Percentiles rank a stretch among this genome's conserved stretches.
Conservation (phyloP, 2,888 invertebrate species). For the Allacma fusca region DNA sequence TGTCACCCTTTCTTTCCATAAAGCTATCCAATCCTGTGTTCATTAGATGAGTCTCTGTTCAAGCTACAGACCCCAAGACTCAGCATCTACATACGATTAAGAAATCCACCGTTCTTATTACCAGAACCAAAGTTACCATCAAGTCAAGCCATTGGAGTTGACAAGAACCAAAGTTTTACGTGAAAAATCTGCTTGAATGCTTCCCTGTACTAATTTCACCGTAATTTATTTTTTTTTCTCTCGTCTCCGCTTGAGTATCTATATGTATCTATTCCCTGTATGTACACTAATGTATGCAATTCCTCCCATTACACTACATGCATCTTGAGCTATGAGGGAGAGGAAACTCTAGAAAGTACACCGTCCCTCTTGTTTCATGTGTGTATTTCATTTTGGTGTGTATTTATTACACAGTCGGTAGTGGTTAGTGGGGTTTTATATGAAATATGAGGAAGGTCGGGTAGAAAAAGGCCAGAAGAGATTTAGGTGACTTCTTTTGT, state of each 20-base stretch:
- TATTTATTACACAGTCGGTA: slow-evolving; percentile 4
- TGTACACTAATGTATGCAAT: no score
- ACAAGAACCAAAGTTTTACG: slow-evolving; percentile 23
- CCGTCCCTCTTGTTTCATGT: background rate
- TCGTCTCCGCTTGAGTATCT: background rate
- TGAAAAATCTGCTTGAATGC: slow-evolving; percentile 1
- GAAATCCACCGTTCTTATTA: slow-evolving; percentile 4
- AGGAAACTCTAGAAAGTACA: background rate
- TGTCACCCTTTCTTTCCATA: slow-evolving; percentile 26
- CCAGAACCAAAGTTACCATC: background rate
- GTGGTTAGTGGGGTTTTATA: slow-evolving; percentile 11
- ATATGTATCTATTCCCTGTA: no score
- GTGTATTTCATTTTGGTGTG: background rate
- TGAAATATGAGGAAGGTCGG: slow-evolving; percentile 10
- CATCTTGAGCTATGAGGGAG: no score
- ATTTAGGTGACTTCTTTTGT: slow-evolving; percentile 13
- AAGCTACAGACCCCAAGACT: no score
- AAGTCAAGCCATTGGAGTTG: background rate
- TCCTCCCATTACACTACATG: no score
- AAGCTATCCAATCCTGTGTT: background rate
- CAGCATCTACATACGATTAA: no score
- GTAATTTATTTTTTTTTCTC: slow-evolving; percentile 9
- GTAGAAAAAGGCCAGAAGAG: background rate
- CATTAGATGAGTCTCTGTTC: slow-evolving; percentile 1
- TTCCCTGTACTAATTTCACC: slow-evolving; percentile 4